Conservation (phyloP, 2,888 invertebrate genomes). For the Chrysomela aeneicollis region DNA sequence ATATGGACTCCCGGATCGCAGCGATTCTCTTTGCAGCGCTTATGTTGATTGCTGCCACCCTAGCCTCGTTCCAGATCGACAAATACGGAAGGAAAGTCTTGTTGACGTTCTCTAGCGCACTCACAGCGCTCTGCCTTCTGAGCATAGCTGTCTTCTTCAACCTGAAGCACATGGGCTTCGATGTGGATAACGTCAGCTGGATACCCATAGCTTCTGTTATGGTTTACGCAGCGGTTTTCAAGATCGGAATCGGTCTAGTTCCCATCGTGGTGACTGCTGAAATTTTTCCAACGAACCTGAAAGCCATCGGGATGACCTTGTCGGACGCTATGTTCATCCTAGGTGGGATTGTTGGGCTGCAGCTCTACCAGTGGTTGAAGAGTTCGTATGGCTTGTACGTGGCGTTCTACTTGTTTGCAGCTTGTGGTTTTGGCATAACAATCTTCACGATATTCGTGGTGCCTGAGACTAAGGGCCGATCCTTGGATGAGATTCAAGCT, state of each 20-base stretch:
- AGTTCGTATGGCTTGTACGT: constrained; percentile 51
- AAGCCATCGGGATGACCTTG: constrained; percentile 59
- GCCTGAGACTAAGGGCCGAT: constrained; percentile 75
- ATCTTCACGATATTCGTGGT: constrained; percentile 56
- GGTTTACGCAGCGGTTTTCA: constrained; percentile 56
- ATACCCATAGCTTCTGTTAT: constrained; percentile 58
- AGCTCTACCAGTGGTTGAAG: constrained; percentile 52
- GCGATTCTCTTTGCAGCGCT: constrained; percentile 57
- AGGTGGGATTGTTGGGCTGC: constrained; percentile 52
- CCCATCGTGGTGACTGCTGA: constrained; percentile 60
- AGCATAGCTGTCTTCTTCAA: constrained; percentile 56
- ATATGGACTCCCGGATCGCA: constrained; percentile 50
- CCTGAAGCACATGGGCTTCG: constrained; percentile 49
- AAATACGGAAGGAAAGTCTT: constrained; percentile 57
- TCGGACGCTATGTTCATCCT: constrained; percentile 56
- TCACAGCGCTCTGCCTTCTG: constrained; percentile 55
- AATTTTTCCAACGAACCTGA: constrained; percentile 58
- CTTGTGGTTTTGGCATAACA: constrained; percentile 43
- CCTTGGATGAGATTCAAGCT: constrained; percentile 70
- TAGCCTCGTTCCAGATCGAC: constrained; percentile 55
- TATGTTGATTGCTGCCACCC: constrained; percentile 55
- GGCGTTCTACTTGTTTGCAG: constrained; percentile 55
- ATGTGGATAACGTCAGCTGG: constrained; percentile 54
- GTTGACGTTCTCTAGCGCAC: constrained; percentile 52
- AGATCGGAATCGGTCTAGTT: constrained; percentile 58